phyloP scores from a whole-genome alignment of 2,888 invertebrate genomes.

The Platycheirus albimanus region DNA sequence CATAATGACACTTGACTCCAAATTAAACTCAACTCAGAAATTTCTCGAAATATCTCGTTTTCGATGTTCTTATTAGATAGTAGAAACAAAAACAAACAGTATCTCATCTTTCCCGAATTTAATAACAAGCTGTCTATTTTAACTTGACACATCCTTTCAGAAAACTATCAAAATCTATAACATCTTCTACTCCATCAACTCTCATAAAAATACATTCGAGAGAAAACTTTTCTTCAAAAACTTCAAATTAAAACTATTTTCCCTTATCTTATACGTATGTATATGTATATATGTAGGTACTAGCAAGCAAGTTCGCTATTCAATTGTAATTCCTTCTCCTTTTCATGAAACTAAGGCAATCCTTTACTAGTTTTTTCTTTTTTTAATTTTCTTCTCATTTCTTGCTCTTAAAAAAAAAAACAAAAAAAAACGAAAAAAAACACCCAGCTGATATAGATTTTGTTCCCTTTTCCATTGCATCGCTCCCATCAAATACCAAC shows the following conservation, averaged over 20 bases:
- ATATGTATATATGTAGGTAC: too few species aligned
- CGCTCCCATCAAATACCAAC: conserved; percentile 54
- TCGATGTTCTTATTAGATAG: background rate
- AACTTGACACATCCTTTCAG: conserved; percentile 44
- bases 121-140: conserved; percentile 45
- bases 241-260: conserved; percentile 57
- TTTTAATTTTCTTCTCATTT: background rate
- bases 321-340: conserved; percentile 37
- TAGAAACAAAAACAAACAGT: background rate
- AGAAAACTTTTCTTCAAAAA: conserved; percentile 29
- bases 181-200: conserved; percentile 6
- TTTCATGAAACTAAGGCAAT: conserved; percentile 29
- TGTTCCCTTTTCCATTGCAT: conserved; percentile 20
- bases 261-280: background rate
- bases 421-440: background rate
- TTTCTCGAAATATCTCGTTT: too few species aligned
- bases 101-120: conserved; percentile 2
- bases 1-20: too few species aligned
- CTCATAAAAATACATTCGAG: conserved; percentile 33
- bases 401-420: background rate
- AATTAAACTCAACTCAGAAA: too few species aligned
- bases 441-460: background rate
- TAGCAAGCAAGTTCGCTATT: conserved; percentile 2
- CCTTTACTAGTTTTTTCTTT: conserved; percentile 34
- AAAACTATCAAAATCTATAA: conserved; percentile 57